Evolutionary conservation across 2,888 invertebrate genomes (phyloP).

Genomic region (Griposia aprilina): DNA sequence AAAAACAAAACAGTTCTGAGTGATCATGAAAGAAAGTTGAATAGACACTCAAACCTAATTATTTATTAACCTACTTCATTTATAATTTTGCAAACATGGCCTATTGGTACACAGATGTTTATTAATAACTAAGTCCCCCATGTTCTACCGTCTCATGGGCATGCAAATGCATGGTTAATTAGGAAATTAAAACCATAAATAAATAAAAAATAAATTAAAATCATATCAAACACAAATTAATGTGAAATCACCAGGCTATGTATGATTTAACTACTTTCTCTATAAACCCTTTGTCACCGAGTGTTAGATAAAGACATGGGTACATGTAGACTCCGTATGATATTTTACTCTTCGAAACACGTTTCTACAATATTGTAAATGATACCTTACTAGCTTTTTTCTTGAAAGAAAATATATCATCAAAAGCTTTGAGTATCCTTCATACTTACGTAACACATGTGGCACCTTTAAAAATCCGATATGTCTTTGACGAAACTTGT

Average conservation of each 20-base stretch:
- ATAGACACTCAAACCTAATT: too few relatives aligned
- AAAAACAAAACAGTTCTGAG: too few relatives aligned
- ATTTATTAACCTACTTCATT: too few relatives aligned
- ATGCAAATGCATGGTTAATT: too few relatives aligned
- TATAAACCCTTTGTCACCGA: not conserved
- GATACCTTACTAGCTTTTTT: not conserved
- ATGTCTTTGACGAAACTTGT: slow-evolving; percentile 10
- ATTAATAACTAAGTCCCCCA: too few relatives aligned
- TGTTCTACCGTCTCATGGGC: not conserved
- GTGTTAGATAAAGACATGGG: not conserved
- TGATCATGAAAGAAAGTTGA: too few relatives aligned
- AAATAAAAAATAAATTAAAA: too few relatives aligned
- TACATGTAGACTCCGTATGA: not conserved
- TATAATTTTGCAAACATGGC: too few relatives aligned
- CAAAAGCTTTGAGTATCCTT: slow-evolving; percentile 7
- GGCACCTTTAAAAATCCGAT: not conserved
- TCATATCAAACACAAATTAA: not conserved
- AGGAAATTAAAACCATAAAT: not conserved
- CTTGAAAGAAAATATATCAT: not conserved
- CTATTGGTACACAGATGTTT: too few relatives aligned
- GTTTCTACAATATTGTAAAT: not conserved
- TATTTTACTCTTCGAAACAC: too few relatives aligned
- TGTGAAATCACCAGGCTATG: not conserved
- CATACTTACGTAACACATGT: slow-evolving; percentile 30
- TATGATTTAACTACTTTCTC: not conserved